phyloP scores from a whole-genome alignment of 2,113 vertebrate genomes.

The Empidonax traillii region DNA sequence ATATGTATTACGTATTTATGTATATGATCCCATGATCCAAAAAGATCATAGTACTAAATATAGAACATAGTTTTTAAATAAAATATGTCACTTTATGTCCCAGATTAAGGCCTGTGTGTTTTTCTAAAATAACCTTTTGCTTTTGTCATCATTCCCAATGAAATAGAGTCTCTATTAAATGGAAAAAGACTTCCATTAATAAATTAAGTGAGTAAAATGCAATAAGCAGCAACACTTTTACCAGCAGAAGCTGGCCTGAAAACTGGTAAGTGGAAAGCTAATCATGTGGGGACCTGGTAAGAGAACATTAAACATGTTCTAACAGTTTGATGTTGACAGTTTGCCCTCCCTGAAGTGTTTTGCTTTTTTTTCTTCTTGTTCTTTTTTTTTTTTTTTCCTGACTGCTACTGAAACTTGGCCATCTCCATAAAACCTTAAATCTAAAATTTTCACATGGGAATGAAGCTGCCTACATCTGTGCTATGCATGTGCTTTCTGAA shows the following conservation, averaged over 20 bases:
- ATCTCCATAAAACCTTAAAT: not conserved
- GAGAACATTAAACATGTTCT: not conserved
- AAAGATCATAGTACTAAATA: not conserved
- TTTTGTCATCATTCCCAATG: not conserved
- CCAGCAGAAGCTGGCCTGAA: not conserved
- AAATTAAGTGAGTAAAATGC: not conserved
- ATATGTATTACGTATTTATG: not conserved
- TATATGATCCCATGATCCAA: not conserved
- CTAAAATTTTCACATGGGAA: not conserved
- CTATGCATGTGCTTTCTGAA: not conserved
- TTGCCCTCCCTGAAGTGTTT: not conserved
- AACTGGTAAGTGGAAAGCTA: not conserved
- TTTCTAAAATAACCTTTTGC: not conserved
- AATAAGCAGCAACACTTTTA: not conserved
- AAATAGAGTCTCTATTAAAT: not conserved
- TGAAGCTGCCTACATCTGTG: not conserved
- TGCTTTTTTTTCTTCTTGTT: not conserved
- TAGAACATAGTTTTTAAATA: not conserved
- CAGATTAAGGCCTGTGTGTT: not conserved
- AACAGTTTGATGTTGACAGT: not conserved
- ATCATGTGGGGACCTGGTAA: rapidly evolving
- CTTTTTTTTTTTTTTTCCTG: rapidly evolving
- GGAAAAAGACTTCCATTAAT: not conserved
- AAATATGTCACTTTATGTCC: not conserved
- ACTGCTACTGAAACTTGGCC: not conserved